Percentiles rank a stretch among this genome's conserved stretches.
Conservation (phyloP, 2,113 vertebrate genomes). For the Argyrosomus japonicus region DNA sequence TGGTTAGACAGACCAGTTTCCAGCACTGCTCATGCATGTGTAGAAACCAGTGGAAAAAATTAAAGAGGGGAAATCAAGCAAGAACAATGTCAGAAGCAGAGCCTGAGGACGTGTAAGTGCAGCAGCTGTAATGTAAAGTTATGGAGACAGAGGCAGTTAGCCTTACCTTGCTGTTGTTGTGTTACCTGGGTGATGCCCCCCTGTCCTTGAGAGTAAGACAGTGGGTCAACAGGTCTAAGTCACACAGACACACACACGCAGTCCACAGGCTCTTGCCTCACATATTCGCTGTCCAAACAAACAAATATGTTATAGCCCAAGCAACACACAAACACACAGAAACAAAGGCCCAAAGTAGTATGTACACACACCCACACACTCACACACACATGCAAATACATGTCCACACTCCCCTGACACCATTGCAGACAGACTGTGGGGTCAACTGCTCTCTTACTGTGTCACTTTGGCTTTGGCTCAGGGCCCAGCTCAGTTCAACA, state of each 20-base stretch:
- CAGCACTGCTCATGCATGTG: conserved; percentile 15
- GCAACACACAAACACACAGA: conserved; percentile 2
- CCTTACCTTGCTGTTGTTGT: conserved; percentile 1
- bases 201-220: conserved; percentile 3
- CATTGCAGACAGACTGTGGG: conserved; percentile 51
- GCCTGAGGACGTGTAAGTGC: neutral
- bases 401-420: conserved; percentile 21
- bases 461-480: conserved; percentile 61
- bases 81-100: neutral
- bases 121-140: neutral
- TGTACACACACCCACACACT: neutral
- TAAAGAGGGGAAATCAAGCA: neutral
- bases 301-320: neutral
- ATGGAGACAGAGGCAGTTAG: conserved; percentile 15
- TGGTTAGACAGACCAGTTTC: conserved; percentile 17
- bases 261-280: neutral
- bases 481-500: conserved; percentile 40
- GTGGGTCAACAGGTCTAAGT: neutral
- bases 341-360: neutral
- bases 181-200: neutral
- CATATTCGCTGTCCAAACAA: neutral
- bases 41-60: neutral
- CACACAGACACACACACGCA: conserved; percentile 15
- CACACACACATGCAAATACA: conserved; percentile 20
- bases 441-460: conserved; percentile 55